Evolutionary conservation across 2,888 invertebrate genomes (phyloP), one percentile per base, ranked within the genome.

Genomic region (Platycheirus rosarum): DNA sequence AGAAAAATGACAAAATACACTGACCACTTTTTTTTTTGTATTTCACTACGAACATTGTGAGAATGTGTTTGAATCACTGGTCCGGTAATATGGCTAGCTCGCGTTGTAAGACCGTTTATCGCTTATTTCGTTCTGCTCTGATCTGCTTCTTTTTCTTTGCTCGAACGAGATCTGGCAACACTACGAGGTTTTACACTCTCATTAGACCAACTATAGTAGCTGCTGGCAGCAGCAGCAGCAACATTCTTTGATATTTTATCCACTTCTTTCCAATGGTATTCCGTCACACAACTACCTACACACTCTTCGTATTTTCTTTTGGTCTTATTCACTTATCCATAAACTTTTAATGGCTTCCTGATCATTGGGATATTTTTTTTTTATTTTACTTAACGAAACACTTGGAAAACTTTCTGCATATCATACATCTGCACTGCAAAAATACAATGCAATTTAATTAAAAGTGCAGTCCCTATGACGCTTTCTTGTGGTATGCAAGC

Each of bases 291-390:
- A 46, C 48, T 62, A 65, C 57, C 23, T 44, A 57, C 37, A 37
- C 35, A 20, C 20, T 14, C 74, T 73, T 55, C 11, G 18, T 65
- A 66, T 18, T 53, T 55, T 37, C 37, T 44, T 51, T 62, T 44
- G 42, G 44, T 44, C 44, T 55, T 57, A 46, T 74, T 57, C 74
- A 84, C 78, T 84, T 78, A 60, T 65, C n/a, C 53, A 71, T 37
- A 73, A 73, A 78, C 78, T 78, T 84, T 84, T 74, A 78, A 84
- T 84, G 77, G 73, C 78, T 74, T 84, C 71, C 84, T 74, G 78
- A 84, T 84, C 71, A 69, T 69, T 69, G 63, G 23, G 69, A 51
- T 62, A 53, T 75, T 51, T 57, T 53, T 62, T 53, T 62, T 44
- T 37, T 26, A 55, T 26, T 75, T 48, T 32, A 26, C 11, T 35